Evolutionary conservation across 2,888 invertebrate species (phyloP), one percentile per base, ranked within the genome.

Genomic region (Archaeoteleia sp.): DNA sequence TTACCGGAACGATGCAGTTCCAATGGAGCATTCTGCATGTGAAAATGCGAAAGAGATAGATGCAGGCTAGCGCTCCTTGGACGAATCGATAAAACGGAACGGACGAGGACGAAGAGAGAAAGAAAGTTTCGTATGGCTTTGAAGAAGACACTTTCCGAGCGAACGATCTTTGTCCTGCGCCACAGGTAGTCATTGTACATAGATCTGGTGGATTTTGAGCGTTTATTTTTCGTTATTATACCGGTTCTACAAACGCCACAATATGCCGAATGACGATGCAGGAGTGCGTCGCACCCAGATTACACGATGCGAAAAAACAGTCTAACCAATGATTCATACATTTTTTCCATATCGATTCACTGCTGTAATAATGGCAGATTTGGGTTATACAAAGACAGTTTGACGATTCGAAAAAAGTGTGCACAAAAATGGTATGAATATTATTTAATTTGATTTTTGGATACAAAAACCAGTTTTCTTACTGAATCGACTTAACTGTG

Each of bases 11-110:
- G n/a, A n/a, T n/a, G n/a, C n/a, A n/a, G n/a, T n/a, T n/a, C n/a
- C n/a, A 54, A 43, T 48, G 23, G 46, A 49, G 25, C 23, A 23
- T 51, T 53, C 40, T 6, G 25, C n/a, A 32, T 20, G 53, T 27
- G 51, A 53, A 66, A 66, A 68, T 55, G 39, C 40, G 58, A 68
- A 72, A 46, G 67, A 67, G 57, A 67, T 20, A 58, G 61, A 69
- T 70, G 74, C 67, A 55, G 51, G 65, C 39, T 34, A 55, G 49
- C 51, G 61, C 60, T 61, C 66, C 69, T 72, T 65, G 61, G 66
- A 48, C 63, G 58, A 75, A 74, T 74, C 75, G 72, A 74, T 75
- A 75, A 70, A 49, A 53, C 66, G 63, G 58, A 49, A 40, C 49
- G 37, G 39, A 29, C 30, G 40, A 39, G 30, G 17, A 32, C 15